Evolutionary conservation across 2,797 vertebrate genomes (phyloP), one percentile per base, ranked within the genome.

Genomic region (Amblyopsis hoosieri): DNA sequence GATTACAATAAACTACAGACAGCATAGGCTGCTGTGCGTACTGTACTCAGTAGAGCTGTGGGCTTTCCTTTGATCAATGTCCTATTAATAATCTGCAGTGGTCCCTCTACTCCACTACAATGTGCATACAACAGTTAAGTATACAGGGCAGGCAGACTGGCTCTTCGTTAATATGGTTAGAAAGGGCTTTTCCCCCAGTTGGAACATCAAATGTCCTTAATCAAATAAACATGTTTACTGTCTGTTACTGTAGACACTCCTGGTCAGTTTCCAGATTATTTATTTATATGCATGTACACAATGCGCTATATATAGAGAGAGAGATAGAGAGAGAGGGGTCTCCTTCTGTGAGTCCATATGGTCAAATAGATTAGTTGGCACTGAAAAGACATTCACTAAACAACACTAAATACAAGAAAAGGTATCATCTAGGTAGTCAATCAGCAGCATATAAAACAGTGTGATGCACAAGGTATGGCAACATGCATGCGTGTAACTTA

Each of bases 81-180:
- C 62, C 71, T 78, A 83, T 87, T 83, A 87, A 84, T 81, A 85
- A 67, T 65, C 76, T 71, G 66, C 75, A 81, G 75, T 78, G 52
- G 71, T 79, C 80, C 58, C 78, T 64, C 62, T 57, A 77, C 64
- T 54, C 45, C 57, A 72, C 55, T 72, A 58, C 51, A 60, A 82
- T 78, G 67, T 77, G 64, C 60, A 75, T 69, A 74, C 31, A 46
- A 64, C 57, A 69, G 37, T 42, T 42, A 42, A 78, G 49, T 72
- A 47, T 76, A 42, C 53, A 60, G 61, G 51, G 76, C 74, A 61
- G 37, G 17, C 55, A 70, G 54, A 65, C 50, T 63, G 46, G 47
- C 61, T 1, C 13, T 15, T 51, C 54, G 63, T 74, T 66, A 59
- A 65, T 46, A 69, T 47, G 19, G 19, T 46, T 19, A 67, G 13